A percentile compares a stretch with the other conserved stretches of the same genome.
These are phyloP conservation scores for Apis cerana DNA, from an alignment of 1,140 invertebrate species.

Conservation along the genomic window DNA sequence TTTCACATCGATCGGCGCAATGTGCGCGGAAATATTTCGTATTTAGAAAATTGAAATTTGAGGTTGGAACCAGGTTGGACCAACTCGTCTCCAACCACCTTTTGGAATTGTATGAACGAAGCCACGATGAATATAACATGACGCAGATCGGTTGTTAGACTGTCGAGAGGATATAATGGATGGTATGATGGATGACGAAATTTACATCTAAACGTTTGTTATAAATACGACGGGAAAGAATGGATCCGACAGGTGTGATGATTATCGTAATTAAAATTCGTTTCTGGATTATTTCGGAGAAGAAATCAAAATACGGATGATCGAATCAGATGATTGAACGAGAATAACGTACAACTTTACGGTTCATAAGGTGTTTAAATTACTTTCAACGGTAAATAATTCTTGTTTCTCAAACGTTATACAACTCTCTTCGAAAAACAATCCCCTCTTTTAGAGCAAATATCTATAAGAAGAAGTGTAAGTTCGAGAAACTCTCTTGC, in stretches of 20 bases:
- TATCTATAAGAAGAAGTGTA: not conserved
- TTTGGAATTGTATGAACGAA: not conserved
- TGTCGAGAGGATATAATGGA: not conserved
- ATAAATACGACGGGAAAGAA: not conserved
- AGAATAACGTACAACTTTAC: no score
- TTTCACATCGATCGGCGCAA: not conserved
- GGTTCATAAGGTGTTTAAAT: no score
- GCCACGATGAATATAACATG: not conserved
- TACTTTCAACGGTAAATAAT: no score
- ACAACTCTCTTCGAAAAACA: not conserved
- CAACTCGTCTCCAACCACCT: not conserved
- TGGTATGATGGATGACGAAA: no score
- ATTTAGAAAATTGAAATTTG: not conserved
- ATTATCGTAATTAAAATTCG: not conserved
- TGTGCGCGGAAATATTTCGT: not conserved
- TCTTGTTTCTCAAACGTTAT: no score
- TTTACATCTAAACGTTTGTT: not conserved
- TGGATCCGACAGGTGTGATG: no score
- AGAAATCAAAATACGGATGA: no score
- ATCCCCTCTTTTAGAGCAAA: not conserved
- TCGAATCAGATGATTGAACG: no score
- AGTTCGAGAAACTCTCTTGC: not conserved
- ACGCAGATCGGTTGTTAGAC: not conserved
- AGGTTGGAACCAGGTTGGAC: rapidly evolving
- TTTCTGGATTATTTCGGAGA: no score